A percentile compares a stretch with the other conserved stretches of the same genome.
Conservation (phyloP, 1,140 invertebrate genomes). For the Reticulitermes speratus region DNA sequence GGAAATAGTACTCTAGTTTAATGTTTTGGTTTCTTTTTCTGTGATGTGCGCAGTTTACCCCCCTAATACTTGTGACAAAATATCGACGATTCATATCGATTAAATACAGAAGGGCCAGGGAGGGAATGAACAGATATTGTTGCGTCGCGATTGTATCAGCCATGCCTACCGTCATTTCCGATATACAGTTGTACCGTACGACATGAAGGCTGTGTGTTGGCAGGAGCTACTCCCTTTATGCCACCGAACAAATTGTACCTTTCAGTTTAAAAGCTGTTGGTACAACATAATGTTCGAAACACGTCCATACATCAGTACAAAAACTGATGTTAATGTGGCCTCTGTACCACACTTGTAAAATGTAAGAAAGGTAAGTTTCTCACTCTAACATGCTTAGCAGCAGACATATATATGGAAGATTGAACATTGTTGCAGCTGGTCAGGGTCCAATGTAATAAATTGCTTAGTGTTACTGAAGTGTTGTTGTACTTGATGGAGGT, state of each 20-base stretch:
- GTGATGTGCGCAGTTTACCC: background rate
- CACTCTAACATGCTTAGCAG: no score
- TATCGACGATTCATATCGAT: background rate
- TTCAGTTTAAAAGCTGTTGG: conserved; percentile 13
- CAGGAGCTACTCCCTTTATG: background rate
- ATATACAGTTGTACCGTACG: background rate
- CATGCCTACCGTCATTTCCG: background rate
- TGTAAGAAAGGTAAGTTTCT: no score
- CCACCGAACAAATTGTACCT: background rate
- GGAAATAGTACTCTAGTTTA: background rate
- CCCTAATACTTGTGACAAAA: background rate
- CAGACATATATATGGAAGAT: no score
- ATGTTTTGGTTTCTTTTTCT: background rate
- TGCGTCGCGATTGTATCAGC: background rate
- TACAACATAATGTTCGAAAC: background rate
- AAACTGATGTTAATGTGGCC: no score
- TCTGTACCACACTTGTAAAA: no score
- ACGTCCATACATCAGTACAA: no score
- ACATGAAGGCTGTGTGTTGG: background rate
- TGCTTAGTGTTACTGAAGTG: no score
- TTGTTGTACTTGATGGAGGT: no score
- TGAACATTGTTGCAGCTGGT: no score
- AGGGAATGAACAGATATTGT: background rate
- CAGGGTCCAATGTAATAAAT: no score
- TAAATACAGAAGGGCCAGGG: background rate